phyloP scores from a whole-genome alignment of 2,797 vertebrate species.

The Pseudocheirus occidentalis region DNA sequence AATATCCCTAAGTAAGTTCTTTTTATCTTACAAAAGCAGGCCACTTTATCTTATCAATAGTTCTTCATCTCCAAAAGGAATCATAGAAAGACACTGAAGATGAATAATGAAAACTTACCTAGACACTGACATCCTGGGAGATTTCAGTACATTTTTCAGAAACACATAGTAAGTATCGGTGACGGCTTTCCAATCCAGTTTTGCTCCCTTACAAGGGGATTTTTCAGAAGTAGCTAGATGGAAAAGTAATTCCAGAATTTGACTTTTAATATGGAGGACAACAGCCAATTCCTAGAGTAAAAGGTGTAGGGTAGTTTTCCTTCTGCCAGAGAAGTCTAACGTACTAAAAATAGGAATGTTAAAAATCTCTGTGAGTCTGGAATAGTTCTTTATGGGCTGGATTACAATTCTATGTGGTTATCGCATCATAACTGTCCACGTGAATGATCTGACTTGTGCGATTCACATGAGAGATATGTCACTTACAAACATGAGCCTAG shows the following conservation, averaged over 20 bases:
- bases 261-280: background rate
- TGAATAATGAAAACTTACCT: slow-evolving; percentile 67
- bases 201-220: slow-evolving; percentile 70
- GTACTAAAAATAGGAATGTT: background rate
- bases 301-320: background rate
- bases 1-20: background rate
- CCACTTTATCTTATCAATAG: background rate
- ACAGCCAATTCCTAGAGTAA: slow-evolving; percentile 8
- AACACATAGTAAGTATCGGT: slow-evolving; percentile 64
- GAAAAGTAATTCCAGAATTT: slow-evolving; percentile 43
- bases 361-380: background rate
- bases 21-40: background rate
- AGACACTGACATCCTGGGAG: slow-evolving; percentile 57
- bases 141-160: slow-evolving; percentile 70
- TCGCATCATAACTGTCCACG: background rate
- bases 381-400: background rate
- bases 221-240: slow-evolving; percentile 58
- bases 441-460: background rate
- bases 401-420: background rate
- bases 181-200: slow-evolving; percentile 63
- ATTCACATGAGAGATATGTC: background rate
- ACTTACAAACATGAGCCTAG: background rate
- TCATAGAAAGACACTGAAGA: background rate
- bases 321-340: background rate
- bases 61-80: background rate